Base-by-base conservation (phyloP, 2,113 vertebrate species). In the Spermophilus dauricus region DNA sequence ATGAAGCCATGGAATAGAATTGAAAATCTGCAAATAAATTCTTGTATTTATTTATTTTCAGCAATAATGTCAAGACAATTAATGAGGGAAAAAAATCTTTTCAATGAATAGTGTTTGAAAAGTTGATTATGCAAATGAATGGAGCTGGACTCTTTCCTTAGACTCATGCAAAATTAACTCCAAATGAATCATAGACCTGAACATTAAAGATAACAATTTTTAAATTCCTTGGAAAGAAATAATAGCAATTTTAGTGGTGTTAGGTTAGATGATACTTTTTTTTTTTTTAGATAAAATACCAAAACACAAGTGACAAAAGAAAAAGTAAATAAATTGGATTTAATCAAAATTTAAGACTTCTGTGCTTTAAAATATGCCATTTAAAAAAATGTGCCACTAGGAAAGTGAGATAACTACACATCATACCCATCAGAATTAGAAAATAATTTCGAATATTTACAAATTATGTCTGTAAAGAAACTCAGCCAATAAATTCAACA, bases 391-490 rank as follows among this genome's bases (percentile, higher is more conserved):
- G 28, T 58, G 65, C 3, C 34, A 88, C 63, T 9, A 42, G 84
- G 16, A 88, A 53, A 95, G 22, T 70, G 18, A 95, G 86, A 91
- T 70, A 7, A 73, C 16, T 72, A 45, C 0, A 12, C 42, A 86
- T 58, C 56, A 58, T 58, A 58, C 56, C 56, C 2, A 8, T 58
- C 0, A 26, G 9, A 56, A 82, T 32, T 12, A 51, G 34, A 89
- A 94, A 89, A 37, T 86, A 67, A 73, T 93, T 85, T 56, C 20
- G 90, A 89, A 81, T 86, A 58, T 42, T 95, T 97, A 16, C 4
- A 91, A 75, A 12, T 72, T 37, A 5, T 20, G 0, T 34, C 32
- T 86, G 12, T 34, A 56, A 86, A 67, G 12, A 14, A 3, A 56
- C 76, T 77, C 39, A 77, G 53, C 51, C 4, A 76, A 81, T 76